Evolutionary conservation across 2,797 vertebrate species (phyloP).

Genomic region (Phataginus tetradactyla): DNA sequence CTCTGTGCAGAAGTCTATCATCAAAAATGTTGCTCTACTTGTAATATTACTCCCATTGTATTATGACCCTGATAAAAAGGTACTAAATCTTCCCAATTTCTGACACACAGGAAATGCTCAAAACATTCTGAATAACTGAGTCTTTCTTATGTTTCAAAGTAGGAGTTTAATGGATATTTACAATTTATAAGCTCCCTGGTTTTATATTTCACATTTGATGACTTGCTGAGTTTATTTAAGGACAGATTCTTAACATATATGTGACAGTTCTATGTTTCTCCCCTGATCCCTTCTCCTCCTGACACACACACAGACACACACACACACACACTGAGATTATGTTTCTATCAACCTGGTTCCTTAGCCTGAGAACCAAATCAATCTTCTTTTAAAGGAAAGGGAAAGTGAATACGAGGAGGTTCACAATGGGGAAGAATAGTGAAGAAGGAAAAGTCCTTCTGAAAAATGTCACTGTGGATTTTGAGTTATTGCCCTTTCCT

Average conservation of each 20-base stretch:
- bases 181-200: background rate
- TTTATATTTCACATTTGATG: background rate
- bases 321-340: rapidly evolving
- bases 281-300: background rate
- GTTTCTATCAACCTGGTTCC: background rate
- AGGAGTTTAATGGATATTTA: background rate
- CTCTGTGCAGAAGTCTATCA: background rate
- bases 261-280: background rate
- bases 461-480: background rate
- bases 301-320: background rate
- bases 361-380: background rate
- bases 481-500: background rate
- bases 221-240: background rate
- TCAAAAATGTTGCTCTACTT: background rate
- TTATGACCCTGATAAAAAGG: background rate
- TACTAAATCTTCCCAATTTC: background rate
- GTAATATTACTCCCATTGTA: background rate
- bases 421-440: background rate
- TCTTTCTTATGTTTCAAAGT: background rate
- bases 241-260: background rate
- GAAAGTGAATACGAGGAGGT: background rate
- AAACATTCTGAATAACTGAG: background rate
- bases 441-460: background rate
- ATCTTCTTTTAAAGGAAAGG: background rate
- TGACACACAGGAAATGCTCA: background rate